Percentiles rank a stretch among this genome's conserved stretches.
These are phyloP conservation scores for Setophaga coronata DNA, from an alignment of 2,113 vertebrate genomes.

Conservation along the genomic window DNA sequence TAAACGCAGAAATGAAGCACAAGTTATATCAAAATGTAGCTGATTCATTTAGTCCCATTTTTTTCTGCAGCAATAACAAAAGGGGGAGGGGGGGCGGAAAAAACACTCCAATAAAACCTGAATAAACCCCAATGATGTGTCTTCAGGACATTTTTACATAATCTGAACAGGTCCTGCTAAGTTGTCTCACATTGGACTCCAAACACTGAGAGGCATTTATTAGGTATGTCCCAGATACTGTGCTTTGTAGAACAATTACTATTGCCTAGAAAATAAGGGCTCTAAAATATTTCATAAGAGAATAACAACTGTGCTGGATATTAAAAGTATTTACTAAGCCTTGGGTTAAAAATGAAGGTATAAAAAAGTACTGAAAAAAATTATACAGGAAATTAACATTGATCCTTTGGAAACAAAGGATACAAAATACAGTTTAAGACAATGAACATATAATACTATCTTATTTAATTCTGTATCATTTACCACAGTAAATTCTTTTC, in stretches of 20 bases:
- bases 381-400: not conserved
- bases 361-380: not conserved
- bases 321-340: not conserved
- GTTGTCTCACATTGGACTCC: not conserved
- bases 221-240: not conserved
- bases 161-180: not conserved
- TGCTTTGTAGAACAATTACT: not conserved
- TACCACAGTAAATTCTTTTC: not conserved
- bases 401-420: not conserved
- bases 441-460: not conserved
- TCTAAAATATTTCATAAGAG: not conserved
- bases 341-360: not conserved
- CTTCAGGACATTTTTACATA: not conserved
- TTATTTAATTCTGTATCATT: not conserved
- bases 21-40: not conserved
- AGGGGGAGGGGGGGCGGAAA: rapidly evolving
- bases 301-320: not conserved
- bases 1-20: not conserved
- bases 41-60: not conserved
- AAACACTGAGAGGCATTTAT: not conserved
- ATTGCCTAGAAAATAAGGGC: not conserved
- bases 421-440: not conserved
- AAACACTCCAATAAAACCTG: not conserved
- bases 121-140: not conserved
- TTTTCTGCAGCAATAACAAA: not conserved